These are phyloP conservation scores for Pachydiplax longipennis DNA, from an alignment of 2,888 invertebrate genomes.

Conservation along the genomic window DNA sequence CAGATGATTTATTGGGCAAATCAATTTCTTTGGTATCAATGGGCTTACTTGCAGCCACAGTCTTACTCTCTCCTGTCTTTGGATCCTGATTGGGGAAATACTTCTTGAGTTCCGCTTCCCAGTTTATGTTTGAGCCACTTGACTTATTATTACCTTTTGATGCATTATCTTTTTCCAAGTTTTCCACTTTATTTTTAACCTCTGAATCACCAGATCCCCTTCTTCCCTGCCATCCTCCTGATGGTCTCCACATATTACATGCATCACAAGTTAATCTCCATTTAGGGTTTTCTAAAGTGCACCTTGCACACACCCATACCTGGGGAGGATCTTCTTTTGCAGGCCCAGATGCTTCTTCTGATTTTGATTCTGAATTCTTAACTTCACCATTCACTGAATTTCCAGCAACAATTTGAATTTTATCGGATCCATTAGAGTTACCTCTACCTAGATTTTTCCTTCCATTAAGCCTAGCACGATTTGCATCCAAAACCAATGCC, in stretches of 20 bases:
- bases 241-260: conserved; percentile 65
- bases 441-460: not conserved
- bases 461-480: conserved; percentile 18
- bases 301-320: conserved; percentile 68
- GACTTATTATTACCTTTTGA: conserved; percentile 55
- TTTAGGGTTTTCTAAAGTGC: conserved; percentile 68
- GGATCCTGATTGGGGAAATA: conserved; percentile 51
- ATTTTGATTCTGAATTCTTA: not conserved
- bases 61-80: conserved; percentile 18
- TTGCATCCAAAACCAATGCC: conserved; percentile 34
- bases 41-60: not conserved
- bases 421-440: not conserved
- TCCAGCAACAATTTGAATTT: not conserved
- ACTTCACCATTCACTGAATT: not conserved
- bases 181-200: conserved; percentile 18
- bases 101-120: conserved; percentile 54
- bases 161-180: conserved; percentile 56
- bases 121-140: conserved; percentile 50
- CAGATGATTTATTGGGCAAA: not conserved
- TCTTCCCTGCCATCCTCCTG: conserved; percentile 49
- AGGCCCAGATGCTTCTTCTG: not conserved
- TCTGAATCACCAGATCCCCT: not conserved
- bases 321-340: conserved; percentile 8
- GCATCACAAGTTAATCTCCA: conserved; percentile 70
- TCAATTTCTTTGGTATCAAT: not conserved